Percentiles rank a stretch among this genome's conserved stretches.
These are phyloP conservation scores for Mamestra brassicae DNA, from an alignment of 2,888 invertebrate genomes.

Conservation along the genomic window DNA sequence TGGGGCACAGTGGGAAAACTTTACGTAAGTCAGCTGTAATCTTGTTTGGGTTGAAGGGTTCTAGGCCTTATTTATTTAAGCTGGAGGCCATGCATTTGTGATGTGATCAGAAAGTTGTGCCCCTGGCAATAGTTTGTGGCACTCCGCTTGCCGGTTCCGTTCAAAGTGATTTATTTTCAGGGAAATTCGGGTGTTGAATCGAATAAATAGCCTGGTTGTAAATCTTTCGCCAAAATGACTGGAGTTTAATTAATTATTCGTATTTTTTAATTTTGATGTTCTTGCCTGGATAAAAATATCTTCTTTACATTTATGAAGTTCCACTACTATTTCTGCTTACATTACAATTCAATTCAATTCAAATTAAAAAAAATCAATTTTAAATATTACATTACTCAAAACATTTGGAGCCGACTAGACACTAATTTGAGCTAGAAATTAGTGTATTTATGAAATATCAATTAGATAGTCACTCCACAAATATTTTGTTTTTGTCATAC, in stretches of 20 bases:
- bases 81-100: slow-evolving; percentile 50
- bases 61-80: slow-evolving; percentile 61
- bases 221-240: not conserved
- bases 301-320: too few species aligned
- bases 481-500: not conserved
- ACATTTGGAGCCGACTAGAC: not conserved
- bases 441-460: not conserved
- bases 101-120: slow-evolving; percentile 35
- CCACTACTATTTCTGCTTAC: too few species aligned
- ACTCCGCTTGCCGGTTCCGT: not conserved
- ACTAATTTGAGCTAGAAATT: not conserved
- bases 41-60: slow-evolving; percentile 75
- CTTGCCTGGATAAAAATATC: too few species aligned
- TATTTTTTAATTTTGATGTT: not conserved
- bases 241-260: not conserved
- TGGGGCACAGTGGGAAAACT: slow-evolving; percentile 73
- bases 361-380: too few species aligned
- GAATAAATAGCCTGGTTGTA: too few species aligned
- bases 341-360: too few species aligned
- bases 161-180: slow-evolving; percentile 1
- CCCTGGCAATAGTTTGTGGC: slow-evolving; percentile 10
- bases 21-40: slow-evolving; percentile 82
- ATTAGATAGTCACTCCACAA: not conserved
- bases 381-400: too few species aligned
- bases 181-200: not conserved